Evolutionary conservation across 1,140 invertebrate genomes (phyloP), one percentile per base, ranked within the genome.

Genomic region (Ganaspis sp.): DNA sequence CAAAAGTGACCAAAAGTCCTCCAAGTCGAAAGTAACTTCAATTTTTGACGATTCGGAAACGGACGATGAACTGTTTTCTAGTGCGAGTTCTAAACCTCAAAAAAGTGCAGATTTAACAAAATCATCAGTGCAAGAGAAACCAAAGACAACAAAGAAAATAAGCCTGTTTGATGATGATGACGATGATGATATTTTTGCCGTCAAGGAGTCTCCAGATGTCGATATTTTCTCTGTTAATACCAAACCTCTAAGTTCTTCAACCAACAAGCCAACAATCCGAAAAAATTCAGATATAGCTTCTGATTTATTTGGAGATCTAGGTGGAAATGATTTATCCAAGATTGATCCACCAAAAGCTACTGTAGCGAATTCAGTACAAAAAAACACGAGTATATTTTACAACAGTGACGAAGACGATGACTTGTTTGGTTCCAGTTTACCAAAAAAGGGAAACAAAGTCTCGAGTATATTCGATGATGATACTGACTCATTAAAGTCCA

Each of bases 31-130:
- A 72, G 49, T 85, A 4, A 73, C 69, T 8, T 88, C 84, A 9
- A 70, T 88, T 15, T 89, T 89, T 74, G 88, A 89, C 58, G 87
- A 89, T 17, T 89, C 86, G 1, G 88, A 88, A 73, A 88, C 88
- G 29, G 85, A 83, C 12, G 88, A 90, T 69, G 88, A 90, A 38
- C 79, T 90, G 23, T 89, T 90, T 69, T 83, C 83, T 5, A 86
- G 81, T 53, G 81, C 84, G 6, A 88, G 85, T 42, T 86, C 86
- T 21, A 86, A 86, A 58, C 88, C 87, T 6, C 83, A 86, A 19
- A 87, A 86, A 73, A 88, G 87, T 70, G 81, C 78, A 8, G 86
- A 89, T 34, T 69, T 77, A 0, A 71, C 72, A 1, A 70, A 72
- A 8, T 38, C 74, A 9, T 73, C 81, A 8, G 73, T 71, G 12